phyloP scores from a whole-genome alignment of 2,113 vertebrate genomes.

The Vanacampus margaritifer region DNA sequence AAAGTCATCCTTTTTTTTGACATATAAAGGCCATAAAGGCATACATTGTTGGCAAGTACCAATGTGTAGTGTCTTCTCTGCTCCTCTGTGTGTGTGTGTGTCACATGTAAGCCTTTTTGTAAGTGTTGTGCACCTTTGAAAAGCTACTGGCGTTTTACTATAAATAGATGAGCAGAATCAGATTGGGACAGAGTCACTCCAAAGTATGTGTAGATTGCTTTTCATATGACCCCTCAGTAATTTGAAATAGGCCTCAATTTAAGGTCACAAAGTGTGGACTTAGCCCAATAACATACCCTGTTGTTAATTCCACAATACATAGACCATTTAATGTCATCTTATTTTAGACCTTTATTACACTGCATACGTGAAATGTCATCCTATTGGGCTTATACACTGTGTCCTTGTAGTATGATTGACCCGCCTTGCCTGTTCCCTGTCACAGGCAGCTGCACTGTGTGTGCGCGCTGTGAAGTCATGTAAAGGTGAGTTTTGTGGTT shows the following conservation, averaged over 20 bases:
- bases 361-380: not conserved
- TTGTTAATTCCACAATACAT: conserved; percentile 37
- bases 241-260: conserved; percentile 45
- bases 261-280: conserved; percentile 38
- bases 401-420: conserved; percentile 42
- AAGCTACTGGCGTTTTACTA: conserved; percentile 55
- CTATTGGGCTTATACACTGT: conserved; percentile 23
- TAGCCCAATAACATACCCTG: conserved; percentile 45
- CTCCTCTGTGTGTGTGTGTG: conserved; percentile 30
- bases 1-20: conserved; percentile 12
- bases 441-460: conserved; percentile 26
- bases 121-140: conserved; percentile 45
- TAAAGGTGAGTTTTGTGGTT: conserved; percentile 30
- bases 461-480: conserved; percentile 29
- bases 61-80: conserved; percentile 23
- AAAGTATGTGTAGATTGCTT: conserved; percentile 48
- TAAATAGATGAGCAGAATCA: conserved; percentile 61
- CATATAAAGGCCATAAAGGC: not conserved
- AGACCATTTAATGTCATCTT: conserved; percentile 21
- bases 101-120: conserved; percentile 52
- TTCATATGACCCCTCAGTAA: conserved; percentile 48
- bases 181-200: conserved; percentile 56
- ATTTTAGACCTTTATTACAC: not conserved
- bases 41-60: conserved; percentile 16
- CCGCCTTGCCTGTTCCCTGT: conserved; percentile 39